These are phyloP conservation scores for Haliclystus octoradiatus DNA, from an alignment of 30 jellyfish, hydroid and myxozoan genomes.

Conservation along the genomic window DNA sequence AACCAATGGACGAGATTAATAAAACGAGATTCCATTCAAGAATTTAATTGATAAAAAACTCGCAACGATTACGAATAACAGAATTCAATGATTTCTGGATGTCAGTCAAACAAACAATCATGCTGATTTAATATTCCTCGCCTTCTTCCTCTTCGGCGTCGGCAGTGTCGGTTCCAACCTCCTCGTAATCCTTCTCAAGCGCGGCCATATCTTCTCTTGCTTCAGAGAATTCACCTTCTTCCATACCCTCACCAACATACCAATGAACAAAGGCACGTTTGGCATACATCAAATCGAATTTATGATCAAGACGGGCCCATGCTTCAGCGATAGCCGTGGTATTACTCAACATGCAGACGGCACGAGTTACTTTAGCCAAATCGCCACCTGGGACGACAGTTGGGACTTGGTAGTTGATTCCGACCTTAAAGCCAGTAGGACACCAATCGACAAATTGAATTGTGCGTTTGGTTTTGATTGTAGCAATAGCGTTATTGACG, in stretches of 20 bases:
- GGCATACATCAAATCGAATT: slow-evolving; percentile 88
- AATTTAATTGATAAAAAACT: too few species aligned
- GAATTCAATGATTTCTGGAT: too few species aligned
- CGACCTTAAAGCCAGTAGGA: slow-evolving; percentile 91
- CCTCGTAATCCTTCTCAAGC: slow-evolving; percentile 93
- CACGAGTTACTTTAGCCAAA: slow-evolving; percentile 86
- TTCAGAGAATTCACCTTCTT: slow-evolving; percentile 95
- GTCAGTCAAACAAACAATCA: too few species aligned
- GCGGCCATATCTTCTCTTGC: slow-evolving; percentile 97
- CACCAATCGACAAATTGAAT: slow-evolving; percentile 94
- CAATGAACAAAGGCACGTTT: slow-evolving; percentile 96
- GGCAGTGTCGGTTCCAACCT: slow-evolving; percentile 84
- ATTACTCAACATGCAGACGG: slow-evolving; percentile 95
- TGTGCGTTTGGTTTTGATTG: slow-evolving; percentile 82
- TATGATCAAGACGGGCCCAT: slow-evolving; percentile 96
- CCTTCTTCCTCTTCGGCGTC: slow-evolving; percentile 91
- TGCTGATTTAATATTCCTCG: slow-evolving; percentile 61
- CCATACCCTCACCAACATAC: slow-evolving; percentile 99
- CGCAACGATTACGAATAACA: too few species aligned
- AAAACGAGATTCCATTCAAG: too few species aligned
- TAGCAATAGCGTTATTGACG: slow-evolving; percentile 84
- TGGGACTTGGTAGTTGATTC: slow-evolving; percentile 86
- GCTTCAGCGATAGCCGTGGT: slow-evolving; percentile 97
- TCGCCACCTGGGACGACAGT: slow-evolving; percentile 94
- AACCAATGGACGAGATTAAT: too few species aligned